Evolutionary conservation across 2,113 vertebrate genomes (phyloP), one percentile per base, ranked within the genome.

Genomic region (Paraplagusia blochii): DNA sequence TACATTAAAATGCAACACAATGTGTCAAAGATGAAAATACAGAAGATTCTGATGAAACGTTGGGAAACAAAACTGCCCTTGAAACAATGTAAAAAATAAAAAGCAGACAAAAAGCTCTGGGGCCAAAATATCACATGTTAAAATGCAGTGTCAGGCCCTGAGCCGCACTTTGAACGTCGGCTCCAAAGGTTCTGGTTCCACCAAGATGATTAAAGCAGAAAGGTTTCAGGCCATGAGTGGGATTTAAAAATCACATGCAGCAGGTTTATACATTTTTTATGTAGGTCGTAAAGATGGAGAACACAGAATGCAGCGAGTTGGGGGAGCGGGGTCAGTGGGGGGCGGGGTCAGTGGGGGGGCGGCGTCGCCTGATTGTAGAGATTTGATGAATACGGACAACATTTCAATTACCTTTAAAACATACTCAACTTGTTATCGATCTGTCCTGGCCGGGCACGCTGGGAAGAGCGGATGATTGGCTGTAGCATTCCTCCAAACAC

Each of bases 381-480:
- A 15, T 70, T 59, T 61, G 61, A 77, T 69, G 48, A 59, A 45
- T 22, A 63, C 47, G 34, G 13, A 54, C 3, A 1, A 46, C 34
- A 35, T 49, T 58, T 61, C 19, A 61, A 9, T 57, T 68, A 18
- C 52, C 16, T 42, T 47, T 33, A 48, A 49, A 73, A 74, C 40
- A 44, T 8, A 65, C 42, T 43, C 17, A 17, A 18, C 47, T 10
- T 70, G 50, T 46, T 56, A 55, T 76, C 17, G 63, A 75, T 75
- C 50, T 48, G 35, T 57, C 16, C n/a, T 63, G 10, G 2, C n/a
- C 11, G 53, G 39, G 45, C 38, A 33, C 48, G 42, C 22, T 33
- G 56, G 39, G 49, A 53, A 58, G 66, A 55, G 52, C 59, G 71
- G 36, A 75, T 35, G 19, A 64, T 77, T 8, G 10, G 17, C 49